Evolutionary conservation across 1,140 invertebrate species (phyloP), one percentile per base, ranked within the genome.

Genomic region (Berghia stephanieae): DNA sequence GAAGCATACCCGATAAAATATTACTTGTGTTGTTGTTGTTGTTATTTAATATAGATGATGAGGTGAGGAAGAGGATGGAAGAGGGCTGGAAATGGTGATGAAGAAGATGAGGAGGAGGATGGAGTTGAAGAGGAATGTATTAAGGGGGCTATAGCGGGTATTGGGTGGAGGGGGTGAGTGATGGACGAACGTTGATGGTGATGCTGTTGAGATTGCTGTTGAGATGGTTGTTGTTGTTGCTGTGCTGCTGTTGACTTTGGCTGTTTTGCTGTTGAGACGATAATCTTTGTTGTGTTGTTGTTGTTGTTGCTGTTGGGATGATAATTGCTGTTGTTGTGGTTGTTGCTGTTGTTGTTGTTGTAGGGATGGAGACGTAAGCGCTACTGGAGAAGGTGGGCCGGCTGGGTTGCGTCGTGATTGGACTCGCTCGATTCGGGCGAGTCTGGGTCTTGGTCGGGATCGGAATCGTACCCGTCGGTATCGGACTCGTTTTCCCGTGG

Each of bases 401-500:
- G 81, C n/a, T n/a, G 79, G 27, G 67, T 75, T 24, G 75, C 40
- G 78, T 83, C 82, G 55, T 81, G 81, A 77, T 82, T 83, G 38
- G 80, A 74, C 57, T 80, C 79, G 67, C 80, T 79, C 27, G 80
- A 79, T n/a, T n/a, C 24, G 84, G 78, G 46, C 78, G 81, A n/a
- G n/a, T n/a, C n/a, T n/a, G n/a, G n/a, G n/a, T n/a, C n/a, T n/a
- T n/a, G n/a, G 16, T 82, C 79, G 36, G 77, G 79, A 72, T 78
- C 81, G 34, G 77, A 85, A 49, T 86, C 86, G 10, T 88, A 85
- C 66, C 86, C 86, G 75, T 89, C 77, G 88, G 88, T 42, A 90
- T 89, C 43, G 90, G 90, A 55, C 90, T 91, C 66, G 90, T 91
- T 87, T 93, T 92, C 31, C 92, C 91, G 83, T 92, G 92, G 79